phyloP scores from a whole-genome alignment of 2,797 vertebrate genomes.

The Poeciliopsis paucimaculata region DNA sequence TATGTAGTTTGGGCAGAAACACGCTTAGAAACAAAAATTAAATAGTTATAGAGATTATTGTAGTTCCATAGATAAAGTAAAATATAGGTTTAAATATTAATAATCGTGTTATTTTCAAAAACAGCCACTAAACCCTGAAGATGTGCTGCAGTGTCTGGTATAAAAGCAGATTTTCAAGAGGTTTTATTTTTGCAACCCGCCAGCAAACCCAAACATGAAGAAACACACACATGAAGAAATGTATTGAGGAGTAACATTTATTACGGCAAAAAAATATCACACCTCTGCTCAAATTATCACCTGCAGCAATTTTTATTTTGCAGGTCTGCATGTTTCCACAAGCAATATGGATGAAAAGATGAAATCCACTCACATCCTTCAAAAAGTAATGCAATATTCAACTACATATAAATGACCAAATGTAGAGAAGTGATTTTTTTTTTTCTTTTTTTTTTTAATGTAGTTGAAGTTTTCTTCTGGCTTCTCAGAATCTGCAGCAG shows the following conservation, averaged over 20 bases:
- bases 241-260: not conserved
- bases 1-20: not conserved
- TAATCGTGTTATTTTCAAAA: too few relatives aligned
- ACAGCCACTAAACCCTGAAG: not conserved
- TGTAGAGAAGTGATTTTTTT: not conserved
- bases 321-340: not conserved
- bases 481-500: constrained; percentile 13
- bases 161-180: too few relatives aligned
- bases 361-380: not conserved
- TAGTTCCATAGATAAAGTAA: not conserved
- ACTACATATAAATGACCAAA: not conserved
- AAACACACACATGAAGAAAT: not conserved
- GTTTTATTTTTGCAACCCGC: not conserved
- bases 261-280: not conserved
- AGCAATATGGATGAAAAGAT: not conserved
- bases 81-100: not conserved
- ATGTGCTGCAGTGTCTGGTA: not conserved
- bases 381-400: not conserved
- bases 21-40: not conserved
- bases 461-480: not conserved
- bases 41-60: not conserved
- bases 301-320: not conserved
- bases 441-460: not conserved
- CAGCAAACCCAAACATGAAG: not conserved
- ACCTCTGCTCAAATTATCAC: not conserved